A percentile compares a stretch with the other conserved stretches of the same genome.
Evolutionary conservation across 1,140 invertebrate species (phyloP).

Genomic region (Arctopsyche grandis): DNA sequence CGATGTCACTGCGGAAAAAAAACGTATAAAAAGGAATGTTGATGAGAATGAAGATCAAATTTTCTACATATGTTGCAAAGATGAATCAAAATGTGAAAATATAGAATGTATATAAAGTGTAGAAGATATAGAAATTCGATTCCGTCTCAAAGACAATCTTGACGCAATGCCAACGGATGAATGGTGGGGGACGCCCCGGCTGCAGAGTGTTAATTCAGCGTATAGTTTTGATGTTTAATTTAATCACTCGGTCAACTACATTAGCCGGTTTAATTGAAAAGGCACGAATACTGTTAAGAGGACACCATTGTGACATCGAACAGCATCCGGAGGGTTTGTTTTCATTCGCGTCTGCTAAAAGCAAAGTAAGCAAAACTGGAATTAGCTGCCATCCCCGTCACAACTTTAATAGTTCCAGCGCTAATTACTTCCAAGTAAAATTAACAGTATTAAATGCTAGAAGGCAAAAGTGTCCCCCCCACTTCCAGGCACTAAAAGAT

Average conservation of each 20-base stretch:
- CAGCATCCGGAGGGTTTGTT: slow-evolving; percentile 19
- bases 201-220: too few relatives aligned
- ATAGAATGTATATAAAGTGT: too few relatives aligned
- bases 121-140: too few relatives aligned
- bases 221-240: background rate
- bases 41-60: too few relatives aligned
- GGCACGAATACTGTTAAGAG: slow-evolving; percentile 4
- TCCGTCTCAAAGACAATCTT: too few relatives aligned
- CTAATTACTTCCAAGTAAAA: slow-evolving; percentile 29
- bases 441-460: slow-evolving; percentile 26
- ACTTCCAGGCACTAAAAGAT: slow-evolving; percentile 9
- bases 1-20: too few relatives aligned
- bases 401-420: slow-evolving; percentile 18
- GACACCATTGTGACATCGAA: slow-evolving; percentile 10
- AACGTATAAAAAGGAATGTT: too few relatives aligned
- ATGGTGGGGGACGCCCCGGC: too few relatives aligned
- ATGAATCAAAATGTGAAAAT: too few relatives aligned
- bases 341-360: slow-evolving; percentile 16
- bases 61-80: too few relatives aligned
- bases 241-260: background rate
- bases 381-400: slow-evolving; percentile 24
- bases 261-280: slow-evolving; percentile 10
- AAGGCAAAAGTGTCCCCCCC: background rate
- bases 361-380: slow-evolving; percentile 32
- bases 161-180: too few relatives aligned